phyloP scores from a whole-genome alignment of 2,888 invertebrate species.

The Oegoconia quadripuncta region DNA sequence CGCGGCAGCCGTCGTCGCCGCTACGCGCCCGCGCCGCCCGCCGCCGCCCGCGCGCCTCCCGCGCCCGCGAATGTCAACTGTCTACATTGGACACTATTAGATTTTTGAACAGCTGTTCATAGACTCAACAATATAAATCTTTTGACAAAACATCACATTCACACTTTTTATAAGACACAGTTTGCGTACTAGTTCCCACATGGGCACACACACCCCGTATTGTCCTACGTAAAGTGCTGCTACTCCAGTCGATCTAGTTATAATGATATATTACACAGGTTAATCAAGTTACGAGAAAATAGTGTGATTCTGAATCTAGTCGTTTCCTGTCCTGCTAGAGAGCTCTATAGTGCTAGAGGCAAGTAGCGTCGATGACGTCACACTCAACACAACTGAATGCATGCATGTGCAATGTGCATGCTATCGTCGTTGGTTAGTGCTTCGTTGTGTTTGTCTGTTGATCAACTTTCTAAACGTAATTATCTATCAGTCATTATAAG shows the following conservation, averaged over 20 bases:
- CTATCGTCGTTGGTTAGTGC: constrained; percentile 10
- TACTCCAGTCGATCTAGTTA: too few species aligned
- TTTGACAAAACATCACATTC: constrained; percentile 5
- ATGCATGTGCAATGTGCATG: constrained; percentile 16
- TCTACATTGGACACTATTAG: constrained; percentile 19
- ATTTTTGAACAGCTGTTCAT: constrained; percentile 33
- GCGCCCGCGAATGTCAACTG: constrained; percentile 17
- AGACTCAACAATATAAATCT: constrained; percentile 19
- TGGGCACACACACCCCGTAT: too few species aligned
- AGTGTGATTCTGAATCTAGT: constrained; percentile 36
- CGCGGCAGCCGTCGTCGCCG: constrained; percentile 25
- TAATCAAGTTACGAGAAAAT: too few species aligned
- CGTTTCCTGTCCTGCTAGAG: constrained; percentile 50
- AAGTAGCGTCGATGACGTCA: constrained; percentile 12
- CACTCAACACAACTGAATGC: background rate
- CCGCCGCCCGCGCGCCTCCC: too few species aligned
- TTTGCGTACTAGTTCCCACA: too few species aligned
- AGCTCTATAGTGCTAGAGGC: constrained; percentile 3
- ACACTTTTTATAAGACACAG: background rate
- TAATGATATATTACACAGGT: too few species aligned
- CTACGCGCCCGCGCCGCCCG: constrained; percentile 32
- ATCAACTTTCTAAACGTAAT: constrained; percentile 24
- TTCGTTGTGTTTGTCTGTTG: constrained; percentile 9
- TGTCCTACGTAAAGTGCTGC: too few species aligned
- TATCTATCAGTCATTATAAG: too few species aligned